These are phyloP conservation scores for Apomyelois bistriatella DNA, from an alignment of 2,888 invertebrate genomes.

Conservation along the genomic window DNA sequence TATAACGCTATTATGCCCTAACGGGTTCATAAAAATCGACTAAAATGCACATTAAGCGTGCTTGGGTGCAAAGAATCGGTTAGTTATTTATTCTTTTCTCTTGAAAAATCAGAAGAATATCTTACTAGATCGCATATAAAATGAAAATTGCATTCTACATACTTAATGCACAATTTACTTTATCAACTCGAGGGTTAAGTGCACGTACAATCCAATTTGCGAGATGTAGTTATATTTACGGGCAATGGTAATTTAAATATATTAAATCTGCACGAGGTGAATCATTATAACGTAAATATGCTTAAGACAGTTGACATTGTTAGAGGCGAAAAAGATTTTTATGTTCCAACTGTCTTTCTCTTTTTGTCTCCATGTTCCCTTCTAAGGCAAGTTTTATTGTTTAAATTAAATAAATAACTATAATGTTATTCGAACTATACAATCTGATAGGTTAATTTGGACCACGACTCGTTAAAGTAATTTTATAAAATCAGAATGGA, in stretches of 20 bases:
- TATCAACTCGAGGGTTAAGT: conserved; percentile 2
- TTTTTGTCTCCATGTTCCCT: too few species aligned
- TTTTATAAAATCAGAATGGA: too few species aligned
- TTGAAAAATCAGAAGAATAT: neutral
- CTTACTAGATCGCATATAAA: neutral
- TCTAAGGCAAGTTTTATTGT: too few species aligned
- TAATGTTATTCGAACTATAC: too few species aligned
- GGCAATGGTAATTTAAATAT: neutral
- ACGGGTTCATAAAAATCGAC: too few species aligned
- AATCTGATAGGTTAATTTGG: too few species aligned
- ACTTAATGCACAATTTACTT: conserved; percentile 4
- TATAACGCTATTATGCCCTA: too few species aligned
- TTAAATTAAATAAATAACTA: too few species aligned
- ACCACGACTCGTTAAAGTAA: too few species aligned
- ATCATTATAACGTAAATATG: neutral
- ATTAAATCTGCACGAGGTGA: neutral
- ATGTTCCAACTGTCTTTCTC: too few species aligned
- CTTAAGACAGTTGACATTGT: neutral
- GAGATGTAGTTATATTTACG: neutral
- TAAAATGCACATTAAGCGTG: too few species aligned
- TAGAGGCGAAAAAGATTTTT: too few species aligned
- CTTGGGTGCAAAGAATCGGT: neutral
- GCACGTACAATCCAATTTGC: conserved; percentile 6
- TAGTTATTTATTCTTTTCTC: neutral
- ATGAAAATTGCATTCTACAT: conserved; percentile 3